Evolutionary conservation across 2,888 invertebrate species (phyloP).

Genomic region (Mythimna pallens): DNA sequence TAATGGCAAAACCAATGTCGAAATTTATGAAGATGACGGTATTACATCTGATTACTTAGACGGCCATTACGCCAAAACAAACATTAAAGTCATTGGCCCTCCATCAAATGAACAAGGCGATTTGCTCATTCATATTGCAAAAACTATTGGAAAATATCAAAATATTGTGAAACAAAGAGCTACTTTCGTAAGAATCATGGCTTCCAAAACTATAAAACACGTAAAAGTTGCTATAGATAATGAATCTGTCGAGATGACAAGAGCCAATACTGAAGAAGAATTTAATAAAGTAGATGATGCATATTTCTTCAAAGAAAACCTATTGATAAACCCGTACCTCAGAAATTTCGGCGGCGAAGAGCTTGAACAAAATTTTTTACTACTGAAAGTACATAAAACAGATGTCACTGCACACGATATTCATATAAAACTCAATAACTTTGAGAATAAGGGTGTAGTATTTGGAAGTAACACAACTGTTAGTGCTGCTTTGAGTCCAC

Average conservation of each 20-base stretch:
- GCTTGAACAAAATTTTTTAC: slow-evolving; percentile 75
- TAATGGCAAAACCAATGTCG: slow-evolving; percentile 74
- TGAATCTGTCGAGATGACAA: slow-evolving; percentile 68
- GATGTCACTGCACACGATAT: slow-evolving; percentile 78
- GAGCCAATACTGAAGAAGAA: slow-evolving; percentile 74
- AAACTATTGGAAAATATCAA: slow-evolving; percentile 78
- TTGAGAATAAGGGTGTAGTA: slow-evolving; percentile 69
- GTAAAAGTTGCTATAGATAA: slow-evolving; percentile 79
- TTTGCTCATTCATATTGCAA: slow-evolving; percentile 76
- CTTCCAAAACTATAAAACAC: slow-evolving; percentile 69
- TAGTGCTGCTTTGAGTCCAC: slow-evolving; percentile 65
- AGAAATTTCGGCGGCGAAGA: slow-evolving; percentile 59
- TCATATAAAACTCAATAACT: slow-evolving; percentile 79
- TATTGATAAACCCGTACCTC: slow-evolving; percentile 79
- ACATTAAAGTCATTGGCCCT: slow-evolving; percentile 73
- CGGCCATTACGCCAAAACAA: slow-evolving; percentile 75
- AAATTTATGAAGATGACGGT: slow-evolving; percentile 86
- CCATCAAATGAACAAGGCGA: slow-evolving; percentile 72
- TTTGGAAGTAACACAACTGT: slow-evolving; percentile 69
- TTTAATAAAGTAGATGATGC: slow-evolving; percentile 75
- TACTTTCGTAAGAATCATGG: slow-evolving; percentile 81
- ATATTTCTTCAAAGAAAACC: slow-evolving; percentile 78
- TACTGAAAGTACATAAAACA: slow-evolving; percentile 78
- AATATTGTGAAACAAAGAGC: slow-evolving; percentile 77
- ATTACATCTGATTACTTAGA: slow-evolving; percentile 77